Conservation (phyloP, 2,797 vertebrate species). For the Borostomias antarcticus region DNA sequence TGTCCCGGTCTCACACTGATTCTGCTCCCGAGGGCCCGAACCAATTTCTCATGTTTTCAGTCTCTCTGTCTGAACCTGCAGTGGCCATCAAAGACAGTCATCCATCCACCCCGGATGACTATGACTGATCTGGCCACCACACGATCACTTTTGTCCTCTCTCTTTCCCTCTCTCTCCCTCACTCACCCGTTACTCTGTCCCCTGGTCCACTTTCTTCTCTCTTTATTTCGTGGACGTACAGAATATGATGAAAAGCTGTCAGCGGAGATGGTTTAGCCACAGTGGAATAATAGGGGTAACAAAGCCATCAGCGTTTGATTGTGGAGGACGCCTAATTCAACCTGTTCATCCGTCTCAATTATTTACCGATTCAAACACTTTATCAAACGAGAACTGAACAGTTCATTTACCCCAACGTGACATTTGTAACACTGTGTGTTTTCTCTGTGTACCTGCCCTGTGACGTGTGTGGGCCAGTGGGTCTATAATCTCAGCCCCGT, state of each 20-base stretch:
- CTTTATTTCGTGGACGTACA: constrained; percentile 84
- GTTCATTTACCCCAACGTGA: constrained; percentile 83
- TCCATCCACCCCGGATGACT: constrained; percentile 97
- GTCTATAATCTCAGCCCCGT: neutral
- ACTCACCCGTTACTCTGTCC: no score
- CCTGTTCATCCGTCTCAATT: constrained; percentile 96
- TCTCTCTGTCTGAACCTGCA: constrained; percentile 94
- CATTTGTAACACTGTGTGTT: constrained; percentile 36
- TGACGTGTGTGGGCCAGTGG: neutral
- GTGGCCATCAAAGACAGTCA: constrained; percentile 99
- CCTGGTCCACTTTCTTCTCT: constrained; percentile 55
- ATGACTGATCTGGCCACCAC: constrained; percentile 98
- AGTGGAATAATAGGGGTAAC: constrained; percentile 94
- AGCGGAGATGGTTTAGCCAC: constrained; percentile 86
- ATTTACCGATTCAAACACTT: constrained; percentile 84
- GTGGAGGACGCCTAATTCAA: constrained; percentile 96
- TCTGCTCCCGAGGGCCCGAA: constrained; percentile 93
- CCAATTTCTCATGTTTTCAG: constrained; percentile 99
- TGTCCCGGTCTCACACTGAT: constrained; percentile 89
- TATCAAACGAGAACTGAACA: constrained; percentile 86
- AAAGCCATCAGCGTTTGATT: constrained; percentile 96
- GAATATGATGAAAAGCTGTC: constrained; percentile 99
- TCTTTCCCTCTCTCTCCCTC: neutral
- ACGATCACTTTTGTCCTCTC: constrained; percentile 89
- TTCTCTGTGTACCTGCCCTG: neutral